Conservation (phyloP, 2,888 invertebrate species). For the Apoda limacodes region DNA sequence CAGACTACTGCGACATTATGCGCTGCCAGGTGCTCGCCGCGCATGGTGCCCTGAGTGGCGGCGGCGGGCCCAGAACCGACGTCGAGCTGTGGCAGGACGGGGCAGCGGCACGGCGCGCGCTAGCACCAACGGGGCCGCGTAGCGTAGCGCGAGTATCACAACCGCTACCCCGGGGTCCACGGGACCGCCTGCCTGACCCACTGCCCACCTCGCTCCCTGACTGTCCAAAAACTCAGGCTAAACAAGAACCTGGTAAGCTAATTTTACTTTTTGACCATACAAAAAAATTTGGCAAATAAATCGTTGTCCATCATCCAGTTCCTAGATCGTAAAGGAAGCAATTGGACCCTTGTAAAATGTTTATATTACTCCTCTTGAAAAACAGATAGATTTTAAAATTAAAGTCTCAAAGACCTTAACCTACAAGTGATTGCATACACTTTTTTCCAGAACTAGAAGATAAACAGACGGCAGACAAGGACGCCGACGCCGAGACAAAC, state of each 20-base stretch:
- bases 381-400: constrained; percentile 2
- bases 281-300: neutral
- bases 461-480: constrained; percentile 58
- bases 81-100: constrained; percentile 86
- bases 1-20: constrained; percentile 96
- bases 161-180: constrained; percentile 18
- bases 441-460: constrained; percentile 52
- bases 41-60: constrained; percentile 77
- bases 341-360: constrained; percentile 11
- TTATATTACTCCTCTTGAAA: neutral
- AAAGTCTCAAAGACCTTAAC: too few species aligned
- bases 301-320: neutral
- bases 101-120: constrained; percentile 74
- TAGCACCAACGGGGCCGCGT: constrained; percentile 67
- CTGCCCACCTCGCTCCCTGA: constrained; percentile 28
- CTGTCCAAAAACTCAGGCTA: constrained; percentile 43
- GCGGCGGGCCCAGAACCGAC: constrained; percentile 78
- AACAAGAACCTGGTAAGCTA: constrained; percentile 33
- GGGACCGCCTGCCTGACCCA: constrained; percentile 25
- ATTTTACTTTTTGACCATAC: too few species aligned
- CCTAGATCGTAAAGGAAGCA: neutral
- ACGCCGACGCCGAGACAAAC: constrained; percentile 65
- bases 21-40: constrained; percentile 89
- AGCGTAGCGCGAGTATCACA: constrained; percentile 58
- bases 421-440: too few species aligned